Conservation (phyloP, 2,113 vertebrate genomes). For the Falco punctatus region DNA sequence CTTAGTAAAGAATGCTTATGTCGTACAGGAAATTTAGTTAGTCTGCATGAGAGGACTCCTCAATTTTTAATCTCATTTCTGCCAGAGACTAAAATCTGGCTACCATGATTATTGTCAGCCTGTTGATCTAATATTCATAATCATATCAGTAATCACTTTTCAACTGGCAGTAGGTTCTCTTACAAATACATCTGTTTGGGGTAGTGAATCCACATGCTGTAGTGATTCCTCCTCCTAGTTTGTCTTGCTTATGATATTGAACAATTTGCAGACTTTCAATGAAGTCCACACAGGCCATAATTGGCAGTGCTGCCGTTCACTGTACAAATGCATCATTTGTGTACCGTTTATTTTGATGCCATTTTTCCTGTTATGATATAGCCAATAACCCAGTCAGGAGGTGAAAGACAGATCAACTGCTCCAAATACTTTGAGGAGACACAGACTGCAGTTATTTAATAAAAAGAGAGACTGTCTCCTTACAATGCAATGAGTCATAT, state of each 20-base stretch:
- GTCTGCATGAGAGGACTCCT: slow-evolving; percentile 31
- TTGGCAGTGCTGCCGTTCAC: background rate
- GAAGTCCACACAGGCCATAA: background rate
- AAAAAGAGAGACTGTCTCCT: background rate
- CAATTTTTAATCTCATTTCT: slow-evolving; percentile 66
- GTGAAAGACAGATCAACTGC: background rate
- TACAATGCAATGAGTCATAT: background rate
- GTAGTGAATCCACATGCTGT: background rate
- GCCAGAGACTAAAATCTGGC: slow-evolving; percentile 58
- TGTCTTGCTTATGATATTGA: background rate
- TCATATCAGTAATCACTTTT: slow-evolving; percentile 54
- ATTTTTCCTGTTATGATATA: background rate
- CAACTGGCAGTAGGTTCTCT: background rate
- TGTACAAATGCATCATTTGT: background rate
- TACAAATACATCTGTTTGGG: slow-evolving; percentile 19
- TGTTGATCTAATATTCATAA: slow-evolving; percentile 62
- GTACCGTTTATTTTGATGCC: background rate
- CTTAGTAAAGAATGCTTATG: slow-evolving; percentile 5
- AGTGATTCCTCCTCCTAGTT: background rate
- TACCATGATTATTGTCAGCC: slow-evolving; percentile 14
- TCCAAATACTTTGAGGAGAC: background rate
- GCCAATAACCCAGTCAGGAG: background rate
- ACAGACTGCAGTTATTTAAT: background rate
- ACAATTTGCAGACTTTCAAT: background rate
- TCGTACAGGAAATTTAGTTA: slow-evolving; percentile 50